Percentiles rank a stretch among this genome's conserved stretches.
phyloP scores from a whole-genome alignment of 2,888 invertebrate genomes.

The Pseudococcus longispinus region DNA sequence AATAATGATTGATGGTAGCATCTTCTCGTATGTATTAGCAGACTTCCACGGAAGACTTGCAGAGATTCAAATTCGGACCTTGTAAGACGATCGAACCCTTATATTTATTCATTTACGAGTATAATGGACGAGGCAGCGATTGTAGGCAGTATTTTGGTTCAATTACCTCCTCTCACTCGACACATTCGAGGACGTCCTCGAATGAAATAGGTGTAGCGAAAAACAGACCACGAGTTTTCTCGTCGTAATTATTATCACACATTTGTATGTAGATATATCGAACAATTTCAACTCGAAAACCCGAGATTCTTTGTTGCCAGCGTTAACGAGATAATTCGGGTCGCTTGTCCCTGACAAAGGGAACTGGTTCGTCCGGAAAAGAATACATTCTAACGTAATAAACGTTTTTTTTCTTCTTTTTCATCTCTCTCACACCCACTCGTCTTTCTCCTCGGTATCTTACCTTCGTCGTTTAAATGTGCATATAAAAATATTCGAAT shows the following conservation, averaged over 20 bases:
- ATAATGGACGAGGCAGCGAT: not conserved
- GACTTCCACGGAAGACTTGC: not conserved
- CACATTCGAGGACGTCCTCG: too few relatives aligned
- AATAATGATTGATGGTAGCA: slow-evolving; percentile 6
- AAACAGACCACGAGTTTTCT: not conserved
- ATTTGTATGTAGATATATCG: not conserved
- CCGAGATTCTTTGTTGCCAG: not conserved
- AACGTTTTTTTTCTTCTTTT: not conserved
- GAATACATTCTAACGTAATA: not conserved
- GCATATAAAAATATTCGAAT: not conserved
- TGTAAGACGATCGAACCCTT: not conserved
- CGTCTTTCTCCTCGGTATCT: not conserved
- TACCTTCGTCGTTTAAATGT: not conserved
- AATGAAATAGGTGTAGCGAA: not conserved
- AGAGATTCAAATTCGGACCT: not conserved
- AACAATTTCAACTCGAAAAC: not conserved
- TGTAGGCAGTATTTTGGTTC: not conserved
- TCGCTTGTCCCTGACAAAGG: slow-evolving; percentile 18
- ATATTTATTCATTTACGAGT: not conserved
- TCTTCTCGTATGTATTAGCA: not conserved
- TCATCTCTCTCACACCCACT: not conserved
- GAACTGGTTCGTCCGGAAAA: slow-evolving; percentile 26
- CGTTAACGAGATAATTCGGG: slow-evolving; percentile 13
- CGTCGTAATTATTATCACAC: not conserved
- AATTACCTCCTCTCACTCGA: not conserved